These are phyloP conservation scores for Riparia riparia DNA, from an alignment of 2,113 vertebrate species.

Conservation along the genomic window DNA sequence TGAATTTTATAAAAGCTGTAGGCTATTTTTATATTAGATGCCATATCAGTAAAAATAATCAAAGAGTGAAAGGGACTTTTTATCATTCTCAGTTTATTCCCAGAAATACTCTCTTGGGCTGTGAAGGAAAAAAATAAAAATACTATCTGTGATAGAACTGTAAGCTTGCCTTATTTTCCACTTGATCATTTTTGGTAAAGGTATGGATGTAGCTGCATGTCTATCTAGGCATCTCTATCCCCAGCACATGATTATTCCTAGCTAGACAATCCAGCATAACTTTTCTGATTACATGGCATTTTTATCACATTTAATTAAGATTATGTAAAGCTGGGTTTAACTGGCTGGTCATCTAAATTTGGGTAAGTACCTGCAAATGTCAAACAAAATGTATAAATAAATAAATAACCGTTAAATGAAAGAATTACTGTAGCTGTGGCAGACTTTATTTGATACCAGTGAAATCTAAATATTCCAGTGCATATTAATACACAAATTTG, in stretches of 20 bases:
- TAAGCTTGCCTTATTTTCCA: slow-evolving; percentile 8
- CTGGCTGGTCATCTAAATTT: neutral
- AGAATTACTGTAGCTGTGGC: neutral
- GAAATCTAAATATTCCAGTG: neutral
- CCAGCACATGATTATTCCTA: neutral
- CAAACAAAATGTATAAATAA: neutral
- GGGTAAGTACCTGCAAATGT: neutral
- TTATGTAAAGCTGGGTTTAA: neutral
- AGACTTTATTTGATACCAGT: neutral
- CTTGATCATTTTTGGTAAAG: slow-evolving; percentile 16
- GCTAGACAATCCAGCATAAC: neutral
- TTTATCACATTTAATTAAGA: neutral
- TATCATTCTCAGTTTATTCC: slow-evolving; percentile 23
- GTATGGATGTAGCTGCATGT: neutral
- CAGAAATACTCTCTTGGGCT: slow-evolving; percentile 27
- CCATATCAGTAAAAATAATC: slow-evolving; percentile 38
- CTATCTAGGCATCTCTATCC: neutral
- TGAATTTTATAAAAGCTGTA: slow-evolving; percentile 11
- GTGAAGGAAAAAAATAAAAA: neutral
- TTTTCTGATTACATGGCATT: neutral
- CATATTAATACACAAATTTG: neutral
- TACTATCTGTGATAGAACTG: neutral
- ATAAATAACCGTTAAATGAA: neutral
- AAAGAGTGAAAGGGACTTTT: slow-evolving; percentile 27
- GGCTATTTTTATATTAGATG: slow-evolving; percentile 33